Evolutionary conservation across 2,888 invertebrate species (phyloP), one percentile per base, ranked within the genome.

Genomic region (Sarcophaga caerulescens): DNA sequence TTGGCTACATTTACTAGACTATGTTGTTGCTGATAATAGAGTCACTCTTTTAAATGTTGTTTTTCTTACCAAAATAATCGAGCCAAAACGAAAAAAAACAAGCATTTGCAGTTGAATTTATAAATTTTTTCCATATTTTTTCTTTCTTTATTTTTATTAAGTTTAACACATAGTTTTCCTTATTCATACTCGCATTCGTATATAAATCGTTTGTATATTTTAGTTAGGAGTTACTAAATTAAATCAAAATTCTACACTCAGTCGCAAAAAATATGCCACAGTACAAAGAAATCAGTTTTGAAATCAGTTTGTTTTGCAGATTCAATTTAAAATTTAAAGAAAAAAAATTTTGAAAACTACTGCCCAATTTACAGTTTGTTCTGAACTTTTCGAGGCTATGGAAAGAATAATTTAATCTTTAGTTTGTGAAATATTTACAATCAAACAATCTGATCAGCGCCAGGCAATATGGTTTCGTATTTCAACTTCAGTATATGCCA

Each of bases 111-210:
- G 14, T 52, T 52, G 52, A 52, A 52, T n/a, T n/a, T 52, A 52
- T 52, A 52, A 17, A 52, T 17, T 65, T 75, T 75, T 63, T 75
- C 63, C 63, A 62, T 63, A n/a, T 44, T 12, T 35, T 66, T 17
- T 74, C 17, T 14, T 52, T 52, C 0, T 63, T 69, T 78, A 62
- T 76, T 77, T 76, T 84, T 86, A 86, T 84, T 84, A 84, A 81
- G 23, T 81, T 83, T 74, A 85, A 77, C 83, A 83, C 85, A 85
- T 65, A 68, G 57, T 79, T 81, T 23, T 52, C 47, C 71, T 44
- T 35, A 71, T 44, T 63, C 57, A 52, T 63, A 71, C 1, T 23
- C 17, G 10, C 35, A 35, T 8, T 35, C 35, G 35, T 35, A 62
- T 57, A 75, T 17, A 60, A n/a, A 52, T 14, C 17, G 12, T 52